Evolutionary conservation across 1,140 invertebrate species (phyloP), one percentile per base, ranked within the genome.

Genomic region (Apis laboriosa): DNA sequence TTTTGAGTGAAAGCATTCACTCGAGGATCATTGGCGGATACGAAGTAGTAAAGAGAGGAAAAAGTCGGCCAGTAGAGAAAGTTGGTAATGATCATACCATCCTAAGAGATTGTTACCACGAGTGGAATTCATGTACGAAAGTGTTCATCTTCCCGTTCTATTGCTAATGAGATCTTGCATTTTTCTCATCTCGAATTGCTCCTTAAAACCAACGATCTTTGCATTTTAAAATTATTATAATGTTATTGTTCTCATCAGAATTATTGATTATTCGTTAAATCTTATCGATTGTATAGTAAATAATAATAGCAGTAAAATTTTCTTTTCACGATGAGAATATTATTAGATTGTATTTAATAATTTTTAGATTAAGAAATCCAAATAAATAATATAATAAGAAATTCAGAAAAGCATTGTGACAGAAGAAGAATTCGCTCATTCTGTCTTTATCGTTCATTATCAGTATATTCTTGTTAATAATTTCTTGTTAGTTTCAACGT

Each of bases 61-160:
- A 63, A 49, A 63, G 73, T 75, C 73, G 24, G 60, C 21, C 73
- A 28, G 73, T 63, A 63, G 73, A 63, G 60, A 63, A 75, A 51
- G 7, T 43, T 21, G 24, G 11, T 75, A 75, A 75, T 13, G 73
- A 61, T 75, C 73, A 43, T 51, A 61, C 49, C n/a, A 24, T n/a
- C 15, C n/a, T 75, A 75, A 60, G 9, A 63, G 73, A 28, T 63
- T 63, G 60, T 75, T 75, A 75, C 58, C 60, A n/a, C 43, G 24
- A 11, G 51, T 61, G 9, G 43, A 21, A n/a, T 75, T n/a, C 17
- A 9, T 24, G 60, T 13, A 60, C 49, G 34, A 63, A 63, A 11
- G 56, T 74, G n/a, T 63, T 75, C 17, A 21, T 13, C 12, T 75
- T 61, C 3, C 34, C 9, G 15, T n/a, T 8, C 21, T 13, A 28